Evolutionary conservation across 2,888 invertebrate species (phyloP).

Genomic region (Formica aserva): DNA sequence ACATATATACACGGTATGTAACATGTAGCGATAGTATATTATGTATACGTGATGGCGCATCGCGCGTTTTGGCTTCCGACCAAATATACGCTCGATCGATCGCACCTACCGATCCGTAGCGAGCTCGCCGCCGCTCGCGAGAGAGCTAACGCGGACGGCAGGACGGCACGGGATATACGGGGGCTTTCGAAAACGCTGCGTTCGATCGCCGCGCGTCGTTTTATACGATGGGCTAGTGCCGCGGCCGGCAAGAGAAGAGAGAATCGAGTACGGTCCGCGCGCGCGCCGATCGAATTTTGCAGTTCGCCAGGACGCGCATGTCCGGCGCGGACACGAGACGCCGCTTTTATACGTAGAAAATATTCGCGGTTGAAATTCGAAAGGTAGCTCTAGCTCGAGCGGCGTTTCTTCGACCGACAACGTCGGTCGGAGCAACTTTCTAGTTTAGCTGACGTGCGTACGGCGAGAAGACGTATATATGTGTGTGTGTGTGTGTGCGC

Average conservation of each 20-base stretch:
- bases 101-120: conserved; percentile 56
- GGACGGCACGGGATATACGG: conserved; percentile 20
- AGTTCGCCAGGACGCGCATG: conserved; percentile 45
- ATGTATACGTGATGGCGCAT: conserved; percentile 51
- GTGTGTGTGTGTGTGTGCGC: conserved; percentile 34
- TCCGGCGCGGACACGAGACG: conserved; percentile 17
- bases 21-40: conserved; percentile 42
- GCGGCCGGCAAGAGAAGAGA: conserved; percentile 63
- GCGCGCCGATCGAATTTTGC: conserved; percentile 56
- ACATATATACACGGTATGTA: not conserved
- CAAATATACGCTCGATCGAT: conserved; percentile 57
- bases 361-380: conserved; percentile 82
- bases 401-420: conserved; percentile 79
- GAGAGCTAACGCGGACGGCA: conserved; percentile 38
- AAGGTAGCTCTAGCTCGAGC: conserved; percentile 80
- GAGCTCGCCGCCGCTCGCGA: conserved; percentile 44
- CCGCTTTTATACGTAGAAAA: conserved; percentile 59
- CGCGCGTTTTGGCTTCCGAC: conserved; percentile 52
- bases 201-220: conserved; percentile 54
- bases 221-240: conserved; percentile 52
- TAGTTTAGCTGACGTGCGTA: conserved; percentile 84
- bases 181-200: conserved; percentile 40
- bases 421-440: conserved; percentile 84
- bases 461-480: conserved; percentile 53
- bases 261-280: conserved; percentile 48